These are phyloP conservation scores for Gorsachius magnificus DNA, from an alignment of 2,797 vertebrate species.

Conservation along the genomic window DNA sequence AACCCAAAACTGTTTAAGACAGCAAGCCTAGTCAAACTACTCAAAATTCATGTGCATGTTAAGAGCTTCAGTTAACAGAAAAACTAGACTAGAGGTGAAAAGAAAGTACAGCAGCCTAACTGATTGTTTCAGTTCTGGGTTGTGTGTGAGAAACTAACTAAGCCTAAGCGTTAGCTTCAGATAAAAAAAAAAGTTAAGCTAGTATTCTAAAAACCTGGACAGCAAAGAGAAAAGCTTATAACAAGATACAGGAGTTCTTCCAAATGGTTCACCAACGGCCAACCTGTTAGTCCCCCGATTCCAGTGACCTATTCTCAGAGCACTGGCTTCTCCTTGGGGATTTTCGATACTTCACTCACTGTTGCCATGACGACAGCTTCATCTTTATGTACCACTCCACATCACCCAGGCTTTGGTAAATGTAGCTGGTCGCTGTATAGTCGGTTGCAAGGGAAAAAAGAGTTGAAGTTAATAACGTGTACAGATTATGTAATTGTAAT, in stretches of 20 bases:
- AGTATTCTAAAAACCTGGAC: slow-evolving; percentile 82
- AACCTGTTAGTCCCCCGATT: slow-evolving; percentile 99
- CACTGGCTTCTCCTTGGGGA: slow-evolving; percentile 99
- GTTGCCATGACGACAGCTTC: slow-evolving; percentile 99
- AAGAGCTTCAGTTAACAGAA: slow-evolving; percentile 57
- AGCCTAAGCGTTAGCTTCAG: slow-evolving; percentile 49
- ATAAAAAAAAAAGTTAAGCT: slow-evolving; percentile 7
- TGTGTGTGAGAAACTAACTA: slow-evolving; percentile 53
- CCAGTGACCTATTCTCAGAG: slow-evolving; percentile 99
- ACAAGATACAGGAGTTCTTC: slow-evolving; percentile 99
- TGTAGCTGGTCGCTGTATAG: slow-evolving; percentile 99
- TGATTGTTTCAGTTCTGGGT: slow-evolving; percentile 20
- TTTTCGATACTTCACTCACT: slow-evolving; percentile 98
- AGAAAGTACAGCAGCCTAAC: slow-evolving; percentile 32
- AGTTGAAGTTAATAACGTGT: slow-evolving; percentile 98
- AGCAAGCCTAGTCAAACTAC: slow-evolving; percentile 26
- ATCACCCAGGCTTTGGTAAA: slow-evolving; percentile 99
- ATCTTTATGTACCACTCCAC: slow-evolving; percentile 99
- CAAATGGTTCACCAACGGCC: slow-evolving; percentile 97
- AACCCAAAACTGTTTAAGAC: slow-evolving; percentile 21
- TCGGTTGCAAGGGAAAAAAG: slow-evolving; percentile 99
- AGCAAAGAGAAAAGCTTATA: slow-evolving; percentile 94
- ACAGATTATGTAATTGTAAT: slow-evolving; percentile 73
- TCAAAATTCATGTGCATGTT: background rate
- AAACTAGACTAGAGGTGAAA: background rate